These are phyloP conservation scores for Eupeodes corollae DNA, from an alignment of 1,140 invertebrate species.

Conservation along the genomic window DNA sequence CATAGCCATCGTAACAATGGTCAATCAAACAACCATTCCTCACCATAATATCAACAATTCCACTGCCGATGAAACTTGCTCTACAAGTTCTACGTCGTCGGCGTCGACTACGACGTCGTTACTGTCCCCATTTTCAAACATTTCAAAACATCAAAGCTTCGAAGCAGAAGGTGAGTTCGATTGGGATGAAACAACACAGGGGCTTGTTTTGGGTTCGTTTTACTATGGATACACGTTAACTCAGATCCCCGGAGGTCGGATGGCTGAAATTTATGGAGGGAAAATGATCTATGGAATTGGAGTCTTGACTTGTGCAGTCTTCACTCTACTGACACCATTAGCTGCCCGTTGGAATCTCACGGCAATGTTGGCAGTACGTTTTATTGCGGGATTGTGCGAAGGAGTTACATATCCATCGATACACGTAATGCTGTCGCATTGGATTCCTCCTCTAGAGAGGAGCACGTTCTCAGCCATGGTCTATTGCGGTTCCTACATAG, in stretches of 20 bases:
- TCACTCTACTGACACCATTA: conserved; percentile 62
- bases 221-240: conserved; percentile 79
- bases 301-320: conserved; percentile 63
- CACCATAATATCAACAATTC: conserved; percentile 43
- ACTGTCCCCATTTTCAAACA: too few relatives aligned
- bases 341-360: conserved; percentile 58
- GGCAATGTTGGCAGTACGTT: conserved; percentile 62
- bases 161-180: conserved; percentile 57
- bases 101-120: too few relatives aligned
- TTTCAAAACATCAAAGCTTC: conserved; percentile 45
- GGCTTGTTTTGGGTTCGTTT: conserved; percentile 71
- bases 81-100: too few relatives aligned
- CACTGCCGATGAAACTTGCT: conserved; percentile 49
- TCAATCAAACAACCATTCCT: conserved; percentile 59
- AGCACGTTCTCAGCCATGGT: conserved; percentile 70
- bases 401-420: conserved; percentile 75
- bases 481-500: conserved; percentile 58
- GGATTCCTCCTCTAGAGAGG: conserved; percentile 70
- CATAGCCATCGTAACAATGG: conserved; percentile 89
- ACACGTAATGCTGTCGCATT: conserved; percentile 68
- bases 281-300: conserved; percentile 71
- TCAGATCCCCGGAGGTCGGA: conserved; percentile 73
- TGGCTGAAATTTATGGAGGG: conserved; percentile 67
- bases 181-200: conserved; percentile 68
- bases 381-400: conserved; percentile 78